Evolutionary conservation across 2,113 vertebrate genomes (phyloP).

Genomic region (Ciconia boyciana): DNA sequence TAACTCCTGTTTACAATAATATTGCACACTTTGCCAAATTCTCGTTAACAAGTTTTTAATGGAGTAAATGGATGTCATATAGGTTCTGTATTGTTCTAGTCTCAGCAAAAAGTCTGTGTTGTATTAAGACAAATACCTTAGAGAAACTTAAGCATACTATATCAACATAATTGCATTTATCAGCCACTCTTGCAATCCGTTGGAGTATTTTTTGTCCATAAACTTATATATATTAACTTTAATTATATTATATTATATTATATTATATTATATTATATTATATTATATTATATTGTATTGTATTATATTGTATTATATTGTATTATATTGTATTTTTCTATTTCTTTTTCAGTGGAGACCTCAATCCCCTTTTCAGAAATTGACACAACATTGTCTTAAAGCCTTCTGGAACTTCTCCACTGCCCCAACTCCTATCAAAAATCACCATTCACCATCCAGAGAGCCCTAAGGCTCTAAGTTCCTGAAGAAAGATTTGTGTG

Average conservation of each 20-base stretch:
- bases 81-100: not conserved
- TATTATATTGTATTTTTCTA: not conserved
- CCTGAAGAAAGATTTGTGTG: not conserved
- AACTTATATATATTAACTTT: not conserved
- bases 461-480: not conserved
- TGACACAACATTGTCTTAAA: not conserved
- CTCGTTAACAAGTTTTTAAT: not conserved
- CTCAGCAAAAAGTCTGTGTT: not conserved
- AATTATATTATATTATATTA: not conserved
- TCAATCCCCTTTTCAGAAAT: not conserved
- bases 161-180: not conserved
- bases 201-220: not conserved
- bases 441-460: not conserved
- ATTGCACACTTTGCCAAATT: not conserved
- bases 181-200: not conserved
- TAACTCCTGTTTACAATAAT: not conserved
- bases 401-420: not conserved
- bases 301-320: not conserved
- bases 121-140: not conserved
- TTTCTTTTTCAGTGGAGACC: not conserved
- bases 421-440: not conserved
- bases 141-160: not conserved
- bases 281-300: not conserved
- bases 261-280: not conserved
- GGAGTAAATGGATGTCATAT: not conserved